Conservation (phyloP, 2,888 invertebrate species). For the Drosophila anomelani region DNA sequence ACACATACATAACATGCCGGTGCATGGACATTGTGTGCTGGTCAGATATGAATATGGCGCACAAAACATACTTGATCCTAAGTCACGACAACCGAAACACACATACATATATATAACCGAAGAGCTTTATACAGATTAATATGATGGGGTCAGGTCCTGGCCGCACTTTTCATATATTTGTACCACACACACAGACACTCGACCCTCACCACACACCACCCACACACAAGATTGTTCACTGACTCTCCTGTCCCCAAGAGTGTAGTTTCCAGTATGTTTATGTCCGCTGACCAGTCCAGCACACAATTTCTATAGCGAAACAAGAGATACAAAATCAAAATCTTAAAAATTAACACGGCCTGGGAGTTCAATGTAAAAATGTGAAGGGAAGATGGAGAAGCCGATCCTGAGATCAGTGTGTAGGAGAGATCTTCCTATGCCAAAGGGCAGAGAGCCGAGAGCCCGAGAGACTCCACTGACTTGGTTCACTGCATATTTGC, state of each 20-base stretch:
- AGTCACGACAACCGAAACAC: constrained; percentile 29
- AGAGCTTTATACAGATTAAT: constrained; percentile 68
- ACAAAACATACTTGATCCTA: constrained; percentile 47
- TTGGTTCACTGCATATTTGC: not conserved
- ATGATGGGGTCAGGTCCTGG: constrained; percentile 24
- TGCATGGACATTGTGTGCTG: constrained; percentile 78
- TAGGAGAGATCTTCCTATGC: not conserved
- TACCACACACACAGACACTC: constrained; percentile 23
- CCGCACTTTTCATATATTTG: constrained; percentile 43
- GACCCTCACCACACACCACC: constrained; percentile 17
- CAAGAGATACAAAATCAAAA: constrained; percentile 50
- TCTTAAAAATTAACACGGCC: constrained; percentile 75
- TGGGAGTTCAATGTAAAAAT: constrained; percentile 27
- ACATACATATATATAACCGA: constrained; percentile 50
- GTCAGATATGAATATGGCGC: constrained; percentile 51
- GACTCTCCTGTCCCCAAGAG: constrained; percentile 32
- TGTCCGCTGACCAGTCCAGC: constrained; percentile 75
- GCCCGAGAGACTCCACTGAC: not conserved
- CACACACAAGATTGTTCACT: constrained; percentile 41
- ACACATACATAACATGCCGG: constrained; percentile 73
- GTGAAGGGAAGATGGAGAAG: constrained; percentile 8
- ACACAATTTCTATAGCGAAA: constrained; percentile 71
- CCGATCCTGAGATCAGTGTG: not conserved
- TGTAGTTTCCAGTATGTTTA: constrained; percentile 62
- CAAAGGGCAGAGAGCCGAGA: not conserved